phyloP scores from a whole-genome alignment of 2,888 invertebrate species.

The Corythucha ciliata region DNA sequence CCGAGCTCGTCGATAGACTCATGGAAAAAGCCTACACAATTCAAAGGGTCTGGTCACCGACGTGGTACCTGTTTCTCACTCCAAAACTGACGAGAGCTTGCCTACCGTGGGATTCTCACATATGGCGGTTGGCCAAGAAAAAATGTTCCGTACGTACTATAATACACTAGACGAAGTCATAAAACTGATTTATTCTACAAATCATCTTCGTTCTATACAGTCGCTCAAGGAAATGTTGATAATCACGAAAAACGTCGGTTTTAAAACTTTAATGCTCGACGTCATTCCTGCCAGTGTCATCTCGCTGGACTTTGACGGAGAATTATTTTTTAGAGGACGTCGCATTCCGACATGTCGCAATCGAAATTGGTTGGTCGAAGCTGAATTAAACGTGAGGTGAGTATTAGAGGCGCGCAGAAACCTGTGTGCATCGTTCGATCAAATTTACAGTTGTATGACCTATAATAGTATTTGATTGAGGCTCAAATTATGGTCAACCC shows the following conservation, averaged over 20 bases:
- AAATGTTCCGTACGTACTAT: constrained; percentile 12
- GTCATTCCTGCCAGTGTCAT: constrained; percentile 16
- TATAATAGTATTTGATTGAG: too few species aligned
- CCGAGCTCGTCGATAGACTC: constrained; percentile 13
- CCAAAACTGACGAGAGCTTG: constrained; percentile 19
- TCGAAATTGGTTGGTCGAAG: constrained; percentile 20
- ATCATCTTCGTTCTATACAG: constrained; percentile 5
- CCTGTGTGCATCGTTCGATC: too few species aligned
- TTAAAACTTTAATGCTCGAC: constrained; percentile 21
- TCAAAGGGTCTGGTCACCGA: constrained; percentile 5
- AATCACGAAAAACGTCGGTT: constrained; percentile 19
- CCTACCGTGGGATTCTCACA: constrained; percentile 19
- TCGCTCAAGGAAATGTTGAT: constrained; percentile 15
- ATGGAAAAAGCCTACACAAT: constrained; percentile 15
- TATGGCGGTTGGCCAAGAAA: constrained; percentile 13
- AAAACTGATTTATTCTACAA: not conserved
- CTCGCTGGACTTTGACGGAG: constrained; percentile 20
- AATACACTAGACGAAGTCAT: not conserved
- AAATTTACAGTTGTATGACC: too few species aligned
- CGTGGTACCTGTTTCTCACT: constrained; percentile 20
- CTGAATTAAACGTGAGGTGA: constrained; percentile 21
- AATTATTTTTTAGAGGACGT: constrained; percentile 21
- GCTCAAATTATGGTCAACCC: too few species aligned
- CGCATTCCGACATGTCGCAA: constrained; percentile 8
- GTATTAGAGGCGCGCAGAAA: too few species aligned